These are phyloP conservation scores for Rhyacichthys aspro DNA, from an alignment of 2,797 vertebrate species.

Conservation along the genomic window DNA sequence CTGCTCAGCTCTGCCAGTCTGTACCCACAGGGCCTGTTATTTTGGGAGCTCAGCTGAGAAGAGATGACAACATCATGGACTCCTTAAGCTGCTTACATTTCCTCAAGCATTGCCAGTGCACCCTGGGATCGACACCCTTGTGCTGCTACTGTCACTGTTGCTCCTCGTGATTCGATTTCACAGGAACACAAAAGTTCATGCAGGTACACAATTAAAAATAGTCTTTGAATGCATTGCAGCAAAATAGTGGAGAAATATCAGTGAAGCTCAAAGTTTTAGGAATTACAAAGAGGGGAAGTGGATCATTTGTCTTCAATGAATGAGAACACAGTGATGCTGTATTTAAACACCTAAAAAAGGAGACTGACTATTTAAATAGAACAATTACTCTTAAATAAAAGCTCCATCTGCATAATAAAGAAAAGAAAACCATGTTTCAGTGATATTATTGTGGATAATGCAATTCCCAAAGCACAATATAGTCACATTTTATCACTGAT, in stretches of 20 bases:
- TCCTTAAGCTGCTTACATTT: conserved; percentile 78
- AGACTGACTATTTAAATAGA: not conserved
- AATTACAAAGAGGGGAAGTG: conserved; percentile 17
- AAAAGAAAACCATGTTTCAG: no score
- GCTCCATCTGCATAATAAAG: not conserved
- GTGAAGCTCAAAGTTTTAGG: not conserved
- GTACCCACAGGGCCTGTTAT: conserved; percentile 76
- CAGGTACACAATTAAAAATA: no score
- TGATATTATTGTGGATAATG: no score
- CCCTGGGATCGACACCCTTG: conserved; percentile 60
- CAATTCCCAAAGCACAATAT: no score
- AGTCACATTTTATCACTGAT: no score
- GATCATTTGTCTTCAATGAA: conserved; percentile 16
- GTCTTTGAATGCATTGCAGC: no score
- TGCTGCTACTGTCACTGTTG: conserved; percentile 42
- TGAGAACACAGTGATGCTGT: conserved; percentile 6
- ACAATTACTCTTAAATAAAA: not conserved
- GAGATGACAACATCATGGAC: conserved; percentile 77
- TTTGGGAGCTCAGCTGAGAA: conserved; percentile 78
- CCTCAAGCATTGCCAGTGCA: conserved; percentile 69
- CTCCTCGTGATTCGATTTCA: conserved; percentile 31
- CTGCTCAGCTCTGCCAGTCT: conserved; percentile 63
- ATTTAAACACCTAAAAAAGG: not conserved
- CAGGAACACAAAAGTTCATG: conserved; percentile 24
- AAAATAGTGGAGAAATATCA: no score